These are phyloP conservation scores for Anastrepha obliqua DNA, from an alignment of 1,140 invertebrate species.

Conservation along the genomic window DNA sequence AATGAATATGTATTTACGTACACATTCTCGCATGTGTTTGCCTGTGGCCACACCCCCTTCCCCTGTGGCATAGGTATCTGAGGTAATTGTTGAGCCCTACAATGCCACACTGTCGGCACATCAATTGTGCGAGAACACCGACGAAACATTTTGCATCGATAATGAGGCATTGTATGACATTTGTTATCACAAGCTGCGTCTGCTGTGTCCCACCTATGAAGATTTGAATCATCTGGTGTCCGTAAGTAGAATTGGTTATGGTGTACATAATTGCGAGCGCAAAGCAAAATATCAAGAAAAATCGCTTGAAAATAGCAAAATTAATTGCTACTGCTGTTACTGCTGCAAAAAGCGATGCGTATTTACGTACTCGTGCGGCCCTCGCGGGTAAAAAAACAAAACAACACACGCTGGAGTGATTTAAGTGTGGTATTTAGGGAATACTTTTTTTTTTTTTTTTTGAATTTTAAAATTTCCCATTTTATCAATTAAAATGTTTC, in stretches of 20 bases:
- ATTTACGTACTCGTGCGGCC: not conserved
- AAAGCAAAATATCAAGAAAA: not conserved
- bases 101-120: slow-evolving; percentile 89
- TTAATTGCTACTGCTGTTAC: not conserved
- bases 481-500: slow-evolving; percentile 2
- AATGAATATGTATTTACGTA: slow-evolving; percentile 9
- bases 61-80: slow-evolving; percentile 78
- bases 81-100: slow-evolving; percentile 84
- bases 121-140: slow-evolving; percentile 87
- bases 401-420: not conserved
- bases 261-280: not conserved
- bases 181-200: slow-evolving; percentile 79
- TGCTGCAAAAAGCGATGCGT: not conserved
- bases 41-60: slow-evolving; percentile 19
- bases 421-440: not conserved
- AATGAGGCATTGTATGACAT: slow-evolving; percentile 82
- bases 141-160: slow-evolving; percentile 82
- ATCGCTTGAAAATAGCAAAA: slow-evolving; percentile 44
- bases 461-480: not conserved
- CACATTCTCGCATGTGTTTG: slow-evolving; percentile 8
- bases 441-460: not conserved
- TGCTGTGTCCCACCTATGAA: slow-evolving; percentile 89
- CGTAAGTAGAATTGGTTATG: slow-evolving; percentile 73
- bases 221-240: slow-evolving; percentile 84
- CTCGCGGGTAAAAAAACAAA: not conserved